These are phyloP conservation scores for Centroberyx gerrardi DNA, from an alignment of 2,797 vertebrate genomes.

Conservation along the genomic window DNA sequence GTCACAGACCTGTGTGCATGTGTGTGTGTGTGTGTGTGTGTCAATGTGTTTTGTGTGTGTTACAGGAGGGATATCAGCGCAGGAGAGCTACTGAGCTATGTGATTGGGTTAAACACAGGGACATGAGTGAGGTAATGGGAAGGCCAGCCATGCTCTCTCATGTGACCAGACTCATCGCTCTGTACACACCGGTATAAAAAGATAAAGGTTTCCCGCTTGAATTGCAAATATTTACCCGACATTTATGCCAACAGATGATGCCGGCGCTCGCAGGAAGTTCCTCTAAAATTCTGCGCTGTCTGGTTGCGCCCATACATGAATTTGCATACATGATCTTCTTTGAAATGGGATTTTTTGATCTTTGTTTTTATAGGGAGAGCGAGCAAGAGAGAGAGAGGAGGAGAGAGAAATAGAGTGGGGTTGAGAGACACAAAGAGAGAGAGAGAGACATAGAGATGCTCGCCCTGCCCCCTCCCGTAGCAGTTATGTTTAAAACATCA, in stretches of 20 bases:
- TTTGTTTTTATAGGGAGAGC: neutral
- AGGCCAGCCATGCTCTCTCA: constrained; percentile 29
- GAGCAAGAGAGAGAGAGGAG: neutral
- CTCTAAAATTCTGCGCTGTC: too few relatives aligned
- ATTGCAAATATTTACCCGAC: neutral
- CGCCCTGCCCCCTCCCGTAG: constrained; percentile 28
- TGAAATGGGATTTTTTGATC: neutral
- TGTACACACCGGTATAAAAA: neutral
- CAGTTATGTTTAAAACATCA: constrained; percentile 73
- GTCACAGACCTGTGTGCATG: constrained; percentile 51
- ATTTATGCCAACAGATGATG: neutral
- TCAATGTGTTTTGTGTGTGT: constrained; percentile 29
- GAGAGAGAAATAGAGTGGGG: constrained; percentile 12
- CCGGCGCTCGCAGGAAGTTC: neutral
- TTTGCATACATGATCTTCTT: neutral
- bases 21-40: constrained; percentile 15
- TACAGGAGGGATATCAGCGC: constrained; percentile 39
- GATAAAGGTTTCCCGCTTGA: neutral
- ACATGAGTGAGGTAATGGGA: constrained; percentile 43
- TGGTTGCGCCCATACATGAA: neutral
- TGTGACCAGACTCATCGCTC: constrained; percentile 37
- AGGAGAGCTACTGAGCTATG: constrained; percentile 37
- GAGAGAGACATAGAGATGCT: constrained; percentile 22
- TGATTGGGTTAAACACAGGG: constrained; percentile 56
- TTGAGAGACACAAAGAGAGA: constrained; percentile 44